A percentile compares a stretch with the other conserved stretches of the same genome.
These are phyloP conservation scores for Nerophis lumbriciformis DNA, from an alignment of 2,113 vertebrate species.

Conservation along the genomic window DNA sequence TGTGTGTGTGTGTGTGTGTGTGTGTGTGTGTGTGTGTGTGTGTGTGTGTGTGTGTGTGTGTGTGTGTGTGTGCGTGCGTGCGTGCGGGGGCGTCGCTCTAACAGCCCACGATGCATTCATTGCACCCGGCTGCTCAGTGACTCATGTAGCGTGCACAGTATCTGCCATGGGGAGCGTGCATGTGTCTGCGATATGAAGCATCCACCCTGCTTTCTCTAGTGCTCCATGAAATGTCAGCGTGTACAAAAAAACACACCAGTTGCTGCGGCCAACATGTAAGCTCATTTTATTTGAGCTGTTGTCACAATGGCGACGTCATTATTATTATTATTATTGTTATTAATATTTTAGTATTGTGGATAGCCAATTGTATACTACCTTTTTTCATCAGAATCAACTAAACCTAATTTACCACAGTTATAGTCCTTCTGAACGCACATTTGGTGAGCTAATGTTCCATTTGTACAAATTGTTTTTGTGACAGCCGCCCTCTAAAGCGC, in stretches of 20 bases:
- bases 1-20: conserved; percentile 44
- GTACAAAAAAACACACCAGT: conserved; percentile 28
- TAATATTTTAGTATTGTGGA: conserved; percentile 6
- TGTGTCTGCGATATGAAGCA: conserved; percentile 43
- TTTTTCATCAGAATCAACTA: conserved; percentile 1
- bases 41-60: conserved; percentile 58
- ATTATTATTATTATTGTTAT: not conserved
- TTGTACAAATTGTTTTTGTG: conserved; percentile 9
- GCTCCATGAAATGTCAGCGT: conserved; percentile 50
- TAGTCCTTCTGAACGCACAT: not conserved
- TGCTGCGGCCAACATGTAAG: conserved; percentile 23
- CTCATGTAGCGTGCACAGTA: conserved; percentile 71
- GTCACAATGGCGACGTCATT: conserved; percentile 5
- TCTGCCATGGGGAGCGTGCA: conserved; percentile 61
- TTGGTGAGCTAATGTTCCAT: not conserved
- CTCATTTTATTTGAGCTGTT: conserved; percentile 26
- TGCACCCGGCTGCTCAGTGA: conserved; percentile 67
- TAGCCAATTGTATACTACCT: conserved; percentile 13
- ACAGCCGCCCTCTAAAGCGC: conserved; percentile 89
- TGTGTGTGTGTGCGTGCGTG: conserved; percentile 28
- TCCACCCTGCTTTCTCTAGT: conserved; percentile 36
- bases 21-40: conserved; percentile 60
- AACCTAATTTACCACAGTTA: not conserved
- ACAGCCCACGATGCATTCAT: conserved; percentile 66
- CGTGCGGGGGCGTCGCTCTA: conserved; percentile 65